These are phyloP conservation scores for Moxostoma hubbsi DNA, from an alignment of 2,797 vertebrate genomes.

Conservation along the genomic window DNA sequence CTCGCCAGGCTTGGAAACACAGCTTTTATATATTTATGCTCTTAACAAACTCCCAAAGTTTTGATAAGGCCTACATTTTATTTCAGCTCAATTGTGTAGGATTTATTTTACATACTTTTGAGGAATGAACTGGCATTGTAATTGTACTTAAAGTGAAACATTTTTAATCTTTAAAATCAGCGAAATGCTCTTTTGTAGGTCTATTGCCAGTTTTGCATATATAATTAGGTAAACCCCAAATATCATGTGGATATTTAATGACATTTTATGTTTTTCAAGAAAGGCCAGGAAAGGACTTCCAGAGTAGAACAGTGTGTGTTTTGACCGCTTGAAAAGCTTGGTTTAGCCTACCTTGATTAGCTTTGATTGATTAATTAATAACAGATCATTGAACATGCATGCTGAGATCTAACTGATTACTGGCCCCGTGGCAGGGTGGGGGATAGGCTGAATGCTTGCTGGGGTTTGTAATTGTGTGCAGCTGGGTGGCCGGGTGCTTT, in stretches of 20 bases:
- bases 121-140: not conserved
- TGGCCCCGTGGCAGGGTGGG: conserved; percentile 54
- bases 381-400: conserved; percentile 66
- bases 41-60: not conserved
- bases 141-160: not conserved
- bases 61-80: conserved; percentile 27
- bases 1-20: not conserved
- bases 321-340: conserved; percentile 64
- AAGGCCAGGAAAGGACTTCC: conserved; percentile 31
- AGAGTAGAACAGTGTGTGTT: conserved; percentile 62
- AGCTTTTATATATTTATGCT: conserved; percentile 7
- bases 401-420: conserved; percentile 63
- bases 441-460: conserved; percentile 58
- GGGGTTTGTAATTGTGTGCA: conserved; percentile 64
- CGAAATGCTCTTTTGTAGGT: conserved; percentile 1
- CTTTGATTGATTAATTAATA: conserved; percentile 69
- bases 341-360: conserved; percentile 65
- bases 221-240: not conserved
- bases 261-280: conserved; percentile 26
- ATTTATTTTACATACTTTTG: conserved; percentile 26
- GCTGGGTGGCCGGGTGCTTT: conserved; percentile 58
- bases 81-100: conserved; percentile 28
- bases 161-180: conserved; percentile 17
- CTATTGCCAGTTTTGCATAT: conserved; percentile 12
- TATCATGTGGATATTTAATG: not conserved